Evolutionary conservation across 2,797 vertebrate species (phyloP).

Genomic region (Danio jaintianensis): DNA sequence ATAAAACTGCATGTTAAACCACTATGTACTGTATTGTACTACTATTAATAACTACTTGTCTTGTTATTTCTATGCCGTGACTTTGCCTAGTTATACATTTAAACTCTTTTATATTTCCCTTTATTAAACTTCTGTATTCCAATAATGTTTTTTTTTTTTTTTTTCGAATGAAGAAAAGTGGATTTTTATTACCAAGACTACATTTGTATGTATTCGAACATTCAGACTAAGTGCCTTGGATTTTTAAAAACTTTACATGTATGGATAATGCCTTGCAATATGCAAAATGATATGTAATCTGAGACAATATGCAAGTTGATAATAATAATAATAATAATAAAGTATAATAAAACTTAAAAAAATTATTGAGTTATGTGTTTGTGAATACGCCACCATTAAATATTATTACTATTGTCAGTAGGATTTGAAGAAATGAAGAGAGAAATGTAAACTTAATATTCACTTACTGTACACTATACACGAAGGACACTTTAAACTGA

Average conservation of each 20-base stretch:
- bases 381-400: not conserved
- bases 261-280: not conserved
- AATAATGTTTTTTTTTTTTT: slow-evolving; percentile 22
- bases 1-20: slow-evolving; percentile 10
- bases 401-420: too few relatives aligned
- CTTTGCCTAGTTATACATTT: slow-evolving; percentile 25
- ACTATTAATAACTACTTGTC: not conserved
- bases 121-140: not conserved
- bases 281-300: not conserved
- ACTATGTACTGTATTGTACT: slow-evolving; percentile 25
- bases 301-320: slow-evolving; percentile 9
- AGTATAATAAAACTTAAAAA: not conserved
- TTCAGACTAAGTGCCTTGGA: not conserved
- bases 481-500: not conserved
- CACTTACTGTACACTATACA: too few relatives aligned
- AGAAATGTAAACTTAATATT: too few relatives aligned
- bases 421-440: too few relatives aligned
- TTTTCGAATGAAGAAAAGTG: not conserved
- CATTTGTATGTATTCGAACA: not conserved
- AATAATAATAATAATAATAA: not conserved
- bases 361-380: not conserved
- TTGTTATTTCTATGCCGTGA: slow-evolving; percentile 12
- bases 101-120: slow-evolving; percentile 24
- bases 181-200: not conserved
- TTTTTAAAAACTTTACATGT: slow-evolving; percentile 6